Evolutionary conservation across 2,888 invertebrate genomes (phyloP).

Genomic region (Drosophila maculinotata): DNA sequence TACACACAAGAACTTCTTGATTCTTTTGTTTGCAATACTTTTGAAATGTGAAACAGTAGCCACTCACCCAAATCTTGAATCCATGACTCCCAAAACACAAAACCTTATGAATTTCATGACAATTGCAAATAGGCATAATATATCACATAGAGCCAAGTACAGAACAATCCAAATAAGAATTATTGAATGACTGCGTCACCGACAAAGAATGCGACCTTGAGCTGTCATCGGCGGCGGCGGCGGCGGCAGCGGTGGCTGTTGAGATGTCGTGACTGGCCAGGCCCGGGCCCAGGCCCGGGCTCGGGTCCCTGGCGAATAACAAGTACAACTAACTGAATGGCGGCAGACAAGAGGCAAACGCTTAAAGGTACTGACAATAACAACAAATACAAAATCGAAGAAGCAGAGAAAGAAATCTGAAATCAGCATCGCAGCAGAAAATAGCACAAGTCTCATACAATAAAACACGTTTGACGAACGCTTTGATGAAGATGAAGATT

Average conservation of each 20-base stretch:
- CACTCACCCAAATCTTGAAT: neutral
- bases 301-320: constrained; percentile 32
- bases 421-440: constrained; percentile 48
- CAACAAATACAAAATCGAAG: constrained; percentile 56
- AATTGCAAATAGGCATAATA: constrained; percentile 28
- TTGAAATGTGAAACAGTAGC: constrained; percentile 11
- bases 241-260: constrained; percentile 44
- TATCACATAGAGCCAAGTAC: constrained; percentile 29
- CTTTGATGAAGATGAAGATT: constrained; percentile 74
- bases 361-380: constrained; percentile 46
- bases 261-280: constrained; percentile 70
- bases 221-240: constrained; percentile 60
- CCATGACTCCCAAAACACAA: neutral
- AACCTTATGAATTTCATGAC: constrained; percentile 15
- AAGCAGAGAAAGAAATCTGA: constrained; percentile 45
- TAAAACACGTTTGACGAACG: constrained; percentile 75
- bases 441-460: constrained; percentile 71
- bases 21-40: too few species aligned
- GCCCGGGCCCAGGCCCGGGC: neutral
- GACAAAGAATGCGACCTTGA: constrained; percentile 78
- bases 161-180: constrained; percentile 60
- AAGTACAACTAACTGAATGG: constrained; percentile 34
- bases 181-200: constrained; percentile 74
- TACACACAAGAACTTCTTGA: neutral
- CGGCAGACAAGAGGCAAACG: constrained; percentile 31